Conservation (phyloP, 1,140 invertebrate species). For the Drosophila punjabiensis region DNA sequence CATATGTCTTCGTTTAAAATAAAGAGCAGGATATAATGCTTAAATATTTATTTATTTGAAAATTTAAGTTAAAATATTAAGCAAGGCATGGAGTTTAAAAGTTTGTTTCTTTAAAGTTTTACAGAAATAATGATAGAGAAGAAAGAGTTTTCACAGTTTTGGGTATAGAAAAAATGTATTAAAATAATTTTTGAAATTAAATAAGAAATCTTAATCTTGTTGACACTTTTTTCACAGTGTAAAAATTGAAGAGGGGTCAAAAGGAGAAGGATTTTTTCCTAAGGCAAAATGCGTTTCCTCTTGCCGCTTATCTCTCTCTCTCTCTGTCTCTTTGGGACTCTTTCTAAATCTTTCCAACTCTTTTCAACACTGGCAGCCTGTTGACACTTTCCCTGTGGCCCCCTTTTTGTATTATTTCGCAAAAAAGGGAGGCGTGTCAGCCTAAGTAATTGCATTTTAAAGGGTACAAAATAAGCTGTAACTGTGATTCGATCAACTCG, state of each 20-base stretch:
- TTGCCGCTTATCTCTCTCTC: neutral
- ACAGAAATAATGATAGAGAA: neutral
- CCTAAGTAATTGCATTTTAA: conserved; percentile 37
- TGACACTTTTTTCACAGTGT: neutral
- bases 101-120: neutral
- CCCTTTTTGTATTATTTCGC: neutral
- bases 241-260: neutral
- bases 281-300: neutral
- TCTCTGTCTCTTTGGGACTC: neutral
- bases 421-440: conserved; percentile 7
- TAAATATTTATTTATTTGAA: too few species aligned
- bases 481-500: conserved; percentile 24
- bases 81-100: neutral
- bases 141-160: neutral
- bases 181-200: too few species aligned
- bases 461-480: conserved; percentile 11
- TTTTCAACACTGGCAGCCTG: neutral
- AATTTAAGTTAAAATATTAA: too few species aligned
- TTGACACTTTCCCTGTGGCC: conserved; percentile 26
- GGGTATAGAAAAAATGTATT: neutral
- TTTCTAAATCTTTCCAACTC: neutral
- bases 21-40: too few species aligned
- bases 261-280: conserved; percentile 1
- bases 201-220: neutral
- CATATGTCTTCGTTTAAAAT: too few species aligned